Evolutionary conservation across 2,797 vertebrate species (phyloP), one percentile per base, ranked within the genome.

Genomic region (Ispidina picta): DNA sequence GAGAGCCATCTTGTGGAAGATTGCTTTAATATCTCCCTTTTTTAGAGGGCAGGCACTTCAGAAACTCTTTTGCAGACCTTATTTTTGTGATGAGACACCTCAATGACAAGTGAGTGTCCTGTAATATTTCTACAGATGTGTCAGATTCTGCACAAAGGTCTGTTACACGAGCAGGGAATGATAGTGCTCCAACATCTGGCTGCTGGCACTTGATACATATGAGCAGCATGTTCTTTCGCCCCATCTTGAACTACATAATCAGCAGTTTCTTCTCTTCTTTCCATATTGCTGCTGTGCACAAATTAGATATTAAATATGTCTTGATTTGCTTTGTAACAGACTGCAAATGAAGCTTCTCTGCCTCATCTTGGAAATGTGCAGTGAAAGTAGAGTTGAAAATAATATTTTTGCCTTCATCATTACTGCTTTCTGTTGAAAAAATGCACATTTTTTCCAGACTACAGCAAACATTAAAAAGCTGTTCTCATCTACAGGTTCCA

Each of bases 381-480:
- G 80, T 93, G 94, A 93, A 97, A 96, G 77, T 96, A 89, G 95
- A 91, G 65, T 73, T 95, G 88, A 89, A 94, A 96, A 95, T 94
- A 97, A 94, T 96, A 96, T 95, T 97, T 97, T 93, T 43, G 54
- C 90, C 65, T 92, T 95, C 92, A 95, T 96, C 83, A 62, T 96
- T 95, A 96, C 90, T 94, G 93, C 94, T 93, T 97, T 96, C 95
- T 58, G 85, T 96, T 97, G 96, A 97, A 96, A 96, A 97, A 98
- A 97, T 89, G 82, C 95, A 88, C 89, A 87, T 89, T 97, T 96
- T 96, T 96, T 96, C 86, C 93, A 97, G 96, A 95, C 91, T 97
- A 94, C 87, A 96, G 96, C 41, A 25, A 96, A 96, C 96, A 98
- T 97, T 97, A 97, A 96, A 97, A 98, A 97, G 95, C 97, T 97